phyloP scores from a whole-genome alignment of 2,797 vertebrate species.

The Danio tinwini region DNA sequence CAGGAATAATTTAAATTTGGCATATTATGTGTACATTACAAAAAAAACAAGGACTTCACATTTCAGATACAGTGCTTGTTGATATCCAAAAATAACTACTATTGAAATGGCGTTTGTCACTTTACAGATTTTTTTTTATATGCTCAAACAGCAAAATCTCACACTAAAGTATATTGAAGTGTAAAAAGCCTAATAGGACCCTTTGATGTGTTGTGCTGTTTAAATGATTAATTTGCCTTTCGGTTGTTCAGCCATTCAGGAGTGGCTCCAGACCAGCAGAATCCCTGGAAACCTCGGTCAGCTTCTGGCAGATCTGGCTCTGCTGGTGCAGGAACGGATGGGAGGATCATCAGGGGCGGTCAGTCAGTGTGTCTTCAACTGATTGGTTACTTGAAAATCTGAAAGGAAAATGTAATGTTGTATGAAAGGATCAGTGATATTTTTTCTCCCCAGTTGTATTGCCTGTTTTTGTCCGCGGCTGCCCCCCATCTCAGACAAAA shows the following conservation, averaged over 20 bases:
- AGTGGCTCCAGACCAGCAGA: slow-evolving; percentile 77
- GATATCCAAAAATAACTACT: too few species aligned
- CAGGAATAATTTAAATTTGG: too few species aligned
- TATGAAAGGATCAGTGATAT: not conserved
- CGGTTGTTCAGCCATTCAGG: slow-evolving; percentile 80
- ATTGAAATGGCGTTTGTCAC: too few species aligned
- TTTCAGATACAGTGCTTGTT: too few species aligned
- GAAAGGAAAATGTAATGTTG: not conserved
- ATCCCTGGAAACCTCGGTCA: slow-evolving; percentile 76
- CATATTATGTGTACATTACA: too few species aligned
- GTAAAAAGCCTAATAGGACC: too few species aligned
- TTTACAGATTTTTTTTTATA: too few species aligned
- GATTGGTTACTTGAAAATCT: not conserved
- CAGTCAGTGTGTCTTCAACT: slow-evolving; percentile 56
- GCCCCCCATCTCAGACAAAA: slow-evolving; percentile 75
- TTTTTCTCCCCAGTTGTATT: slow-evolving; percentile 81
- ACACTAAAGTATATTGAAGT: too few species aligned
- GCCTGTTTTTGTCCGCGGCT: slow-evolving; percentile 90
- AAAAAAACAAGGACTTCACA: too few species aligned
- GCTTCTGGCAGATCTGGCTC: slow-evolving; percentile 81
- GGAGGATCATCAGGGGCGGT: slow-evolving; percentile 94
- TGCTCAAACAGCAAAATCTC: too few species aligned
- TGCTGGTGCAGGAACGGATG: slow-evolving; percentile 91
- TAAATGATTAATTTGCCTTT: not conserved
- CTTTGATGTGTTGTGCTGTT: not conserved